Conservation (phyloP, 2,888 invertebrate genomes). For the Drosophila villosipedis region DNA sequence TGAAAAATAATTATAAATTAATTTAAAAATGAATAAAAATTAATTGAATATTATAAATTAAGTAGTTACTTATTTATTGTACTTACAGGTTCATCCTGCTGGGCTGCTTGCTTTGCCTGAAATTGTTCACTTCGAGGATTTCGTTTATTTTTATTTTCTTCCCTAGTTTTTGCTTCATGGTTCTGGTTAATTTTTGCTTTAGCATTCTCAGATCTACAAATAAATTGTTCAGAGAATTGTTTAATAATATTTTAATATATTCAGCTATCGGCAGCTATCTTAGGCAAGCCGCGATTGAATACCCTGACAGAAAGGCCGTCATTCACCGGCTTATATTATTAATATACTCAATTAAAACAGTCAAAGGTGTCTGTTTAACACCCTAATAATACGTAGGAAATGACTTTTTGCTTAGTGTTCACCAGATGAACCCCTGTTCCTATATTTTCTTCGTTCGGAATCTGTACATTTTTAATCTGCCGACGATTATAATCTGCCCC, state of each 20-base stretch:
- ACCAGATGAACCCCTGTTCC: not conserved
- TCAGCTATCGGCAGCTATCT: not conserved
- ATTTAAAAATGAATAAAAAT: not conserved
- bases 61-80: not conserved
- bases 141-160: slow-evolving; percentile 85
- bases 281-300: not conserved
- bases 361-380: not conserved
- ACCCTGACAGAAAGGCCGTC: not conserved
- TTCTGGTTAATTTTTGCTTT: slow-evolving; percentile 44
- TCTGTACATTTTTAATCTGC: not conserved
- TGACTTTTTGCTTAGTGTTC: not conserved
- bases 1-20: not conserved
- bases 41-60: not conserved
- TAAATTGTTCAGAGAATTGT: slow-evolving; percentile 7
- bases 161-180: slow-evolving; percentile 62
- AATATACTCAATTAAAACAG: not conserved
- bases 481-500: not conserved
- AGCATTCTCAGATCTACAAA: slow-evolving; percentile 54
- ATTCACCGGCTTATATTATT: not conserved
- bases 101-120: slow-evolving; percentile 91
- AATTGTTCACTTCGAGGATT: slow-evolving; percentile 82
- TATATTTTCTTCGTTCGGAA: not conserved
- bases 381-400: not conserved
- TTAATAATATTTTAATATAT: slow-evolving; percentile 13
- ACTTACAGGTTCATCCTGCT: slow-evolving; percentile 89